Evolutionary conservation across 2,113 vertebrate genomes (phyloP), one percentile per base, ranked within the genome.

Genomic region (Morone chrysops): DNA sequence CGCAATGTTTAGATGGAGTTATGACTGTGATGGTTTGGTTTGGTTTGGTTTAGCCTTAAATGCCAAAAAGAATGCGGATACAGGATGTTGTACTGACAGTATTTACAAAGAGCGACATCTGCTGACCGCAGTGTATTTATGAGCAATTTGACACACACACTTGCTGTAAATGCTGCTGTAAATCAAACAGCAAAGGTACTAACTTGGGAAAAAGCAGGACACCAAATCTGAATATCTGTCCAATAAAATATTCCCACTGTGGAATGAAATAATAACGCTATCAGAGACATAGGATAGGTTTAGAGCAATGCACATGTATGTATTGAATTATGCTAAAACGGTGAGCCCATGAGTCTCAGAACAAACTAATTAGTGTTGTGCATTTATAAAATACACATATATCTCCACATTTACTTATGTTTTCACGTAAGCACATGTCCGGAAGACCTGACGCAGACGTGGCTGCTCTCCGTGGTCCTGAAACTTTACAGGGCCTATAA

Each of bases 21-120:
- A 14, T 17, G 16, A 57, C 11, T 62, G 38, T 65, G 54, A 63
- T 59, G 65, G 50, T 78, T 73, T 80, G 31, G 31, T 31, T 31
- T 31, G 31, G 31, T 31, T 31, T 31, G 3, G 31, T 25, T 25
- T 25, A 66, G 45, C 67, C 38, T 4, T 71, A 70, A 79, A 78
- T 72, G 40, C 40, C 53, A 59, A 51, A 70, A 50, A 80, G 53
- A 87, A 86, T 94, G 87, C 89, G 72, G 82, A 90, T 90, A 36
- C 72, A 81, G 57, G 62, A 74, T 62, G 69, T 66, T 65, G 68
- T 75, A 62, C 68, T 66, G 82, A 83, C 85, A 85, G 82, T 16
- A 71, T 92, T 92, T 88, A 89, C 80, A 68, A 88, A 95, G 92
- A 90, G 95, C 92, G 95, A 94, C 95, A 94, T 85, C 95, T 96